These are phyloP conservation scores for Phacellophora camtschatica DNA, from an alignment of 30 jellyfish, hydroid and myxozoan genomes.

Conservation along the genomic window DNA sequence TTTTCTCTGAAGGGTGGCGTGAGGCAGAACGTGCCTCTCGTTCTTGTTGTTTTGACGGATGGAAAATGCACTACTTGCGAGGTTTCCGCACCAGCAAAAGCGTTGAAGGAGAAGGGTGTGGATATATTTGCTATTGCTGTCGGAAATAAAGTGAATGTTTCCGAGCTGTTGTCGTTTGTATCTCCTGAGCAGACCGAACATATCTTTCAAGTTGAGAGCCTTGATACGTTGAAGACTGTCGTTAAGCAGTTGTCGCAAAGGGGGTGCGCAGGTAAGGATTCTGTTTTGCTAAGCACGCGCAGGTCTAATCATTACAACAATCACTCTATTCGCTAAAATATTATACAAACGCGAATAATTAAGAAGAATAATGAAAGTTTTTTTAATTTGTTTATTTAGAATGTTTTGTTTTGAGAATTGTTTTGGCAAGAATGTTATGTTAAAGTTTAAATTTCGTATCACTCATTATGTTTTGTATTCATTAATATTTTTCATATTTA, in stretches of 20 bases:
- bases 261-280: slow-evolving; percentile 59
- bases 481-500: no score
- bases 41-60: slow-evolving; percentile 80
- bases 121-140: slow-evolving; percentile 80
- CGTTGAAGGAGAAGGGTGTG: slow-evolving; percentile 78
- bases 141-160: slow-evolving; percentile 54
- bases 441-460: no score
- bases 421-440: no score
- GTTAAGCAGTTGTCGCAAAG: slow-evolving; percentile 30
- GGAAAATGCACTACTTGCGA: slow-evolving; percentile 87
- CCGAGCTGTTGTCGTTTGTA: slow-evolving; percentile 60
- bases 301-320: no score
- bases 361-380: no score
- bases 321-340: no score
- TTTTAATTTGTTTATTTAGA: no score
- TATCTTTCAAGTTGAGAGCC: slow-evolving; percentile 59
- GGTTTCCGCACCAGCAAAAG: slow-evolving; percentile 52
- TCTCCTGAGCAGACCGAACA: slow-evolving; percentile 71
- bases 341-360: no score
- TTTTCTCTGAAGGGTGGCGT: slow-evolving; percentile 86
- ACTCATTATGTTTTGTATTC: no score
- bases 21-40: slow-evolving; percentile 89
- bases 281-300: no score
- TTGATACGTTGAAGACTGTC: slow-evolving; percentile 53
- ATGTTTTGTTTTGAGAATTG: no score